Evolutionary conservation across 2,797 vertebrate genomes (phyloP).

Genomic region (Sebastes vulpes): DNA sequence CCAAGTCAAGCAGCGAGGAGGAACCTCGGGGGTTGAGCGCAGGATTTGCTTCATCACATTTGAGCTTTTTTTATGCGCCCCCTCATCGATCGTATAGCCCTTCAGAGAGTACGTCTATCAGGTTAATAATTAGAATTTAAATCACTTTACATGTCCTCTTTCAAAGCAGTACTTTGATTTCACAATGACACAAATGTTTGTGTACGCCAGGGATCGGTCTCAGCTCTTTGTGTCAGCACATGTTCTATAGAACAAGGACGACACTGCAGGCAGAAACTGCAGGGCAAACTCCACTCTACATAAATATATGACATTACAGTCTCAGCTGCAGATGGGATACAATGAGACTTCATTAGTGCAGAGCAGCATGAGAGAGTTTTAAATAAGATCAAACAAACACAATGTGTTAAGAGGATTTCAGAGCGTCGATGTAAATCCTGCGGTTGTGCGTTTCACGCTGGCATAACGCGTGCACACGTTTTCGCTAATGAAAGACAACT

Average conservation of each 20-base stretch:
- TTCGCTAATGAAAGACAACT: not conserved
- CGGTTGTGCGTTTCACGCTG: not conserved
- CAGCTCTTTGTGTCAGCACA: not conserved
- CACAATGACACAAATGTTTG: not conserved
- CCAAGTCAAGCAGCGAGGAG: conserved; percentile 23
- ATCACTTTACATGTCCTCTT: not conserved
- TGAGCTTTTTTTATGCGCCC: not conserved
- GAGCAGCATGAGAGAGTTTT: conserved; percentile 8
- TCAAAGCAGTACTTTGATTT: not conserved
- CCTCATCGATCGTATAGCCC: not conserved
- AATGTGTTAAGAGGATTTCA: conserved; percentile 2
- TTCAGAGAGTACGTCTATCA: not conserved
- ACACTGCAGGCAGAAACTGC: not conserved
- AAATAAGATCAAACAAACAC: conserved; percentile 12
- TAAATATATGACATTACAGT: not conserved
- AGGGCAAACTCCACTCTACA: not conserved
- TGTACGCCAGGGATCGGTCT: not conserved
- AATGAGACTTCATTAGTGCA: conserved; percentile 8
- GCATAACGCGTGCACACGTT: not conserved
- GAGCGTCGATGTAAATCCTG: not conserved
- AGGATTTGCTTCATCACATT: conserved; percentile 34
- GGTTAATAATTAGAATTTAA: conserved; percentile 10
- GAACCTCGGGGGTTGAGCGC: conserved; percentile 27
- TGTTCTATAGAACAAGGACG: not conserved
- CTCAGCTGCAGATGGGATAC: conserved; percentile 8